Percentiles rank a stretch among this genome's conserved stretches.
These are phyloP conservation scores for Podilymbus podiceps DNA, from an alignment of 2,113 vertebrate genomes.

Conservation along the genomic window DNA sequence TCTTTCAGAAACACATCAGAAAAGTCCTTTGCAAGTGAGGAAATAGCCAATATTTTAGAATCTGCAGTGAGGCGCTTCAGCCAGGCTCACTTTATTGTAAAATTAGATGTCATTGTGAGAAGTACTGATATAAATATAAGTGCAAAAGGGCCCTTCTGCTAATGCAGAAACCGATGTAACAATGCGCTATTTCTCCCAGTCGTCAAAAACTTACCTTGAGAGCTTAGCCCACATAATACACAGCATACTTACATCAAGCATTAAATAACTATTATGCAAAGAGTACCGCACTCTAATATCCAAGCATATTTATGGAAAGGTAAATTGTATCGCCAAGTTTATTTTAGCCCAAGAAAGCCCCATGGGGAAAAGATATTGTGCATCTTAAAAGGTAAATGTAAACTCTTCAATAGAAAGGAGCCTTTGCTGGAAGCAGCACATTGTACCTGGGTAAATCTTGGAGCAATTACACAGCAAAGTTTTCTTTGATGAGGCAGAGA, in stretches of 20 bases:
- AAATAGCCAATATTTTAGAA: conserved; percentile 76
- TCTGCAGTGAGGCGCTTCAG: conserved; percentile 62
- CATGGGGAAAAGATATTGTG: conserved; percentile 68
- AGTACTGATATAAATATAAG: conserved; percentile 74
- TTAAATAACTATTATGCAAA: conserved; percentile 77
- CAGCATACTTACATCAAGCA: conserved; percentile 68
- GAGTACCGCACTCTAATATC: conserved; percentile 62
- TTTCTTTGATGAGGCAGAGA: conserved; percentile 82
- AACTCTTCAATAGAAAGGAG: conserved; percentile 65
- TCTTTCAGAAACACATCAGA: conserved; percentile 67
- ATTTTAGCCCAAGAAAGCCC: conserved; percentile 73
- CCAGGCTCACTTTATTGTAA: conserved; percentile 74
- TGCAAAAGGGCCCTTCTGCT: conserved; percentile 68
- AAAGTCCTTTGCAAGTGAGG: conserved; percentile 70
- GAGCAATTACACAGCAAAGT: conserved; percentile 81
- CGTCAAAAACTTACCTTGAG: conserved; percentile 48
- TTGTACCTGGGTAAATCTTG: conserved; percentile 77
- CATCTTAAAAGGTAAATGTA: conserved; percentile 76
- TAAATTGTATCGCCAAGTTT: conserved; percentile 75
- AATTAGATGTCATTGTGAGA: conserved; percentile 77
- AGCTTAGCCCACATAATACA: conserved; percentile 60
- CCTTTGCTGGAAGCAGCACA: conserved; percentile 57
- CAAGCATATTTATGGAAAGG: conserved; percentile 75
- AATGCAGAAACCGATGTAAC: conserved; percentile 67
- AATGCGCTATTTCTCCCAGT: conserved; percentile 62